Base-by-base conservation (phyloP, 2,113 vertebrate genomes). In the Etia nguti region DNA sequence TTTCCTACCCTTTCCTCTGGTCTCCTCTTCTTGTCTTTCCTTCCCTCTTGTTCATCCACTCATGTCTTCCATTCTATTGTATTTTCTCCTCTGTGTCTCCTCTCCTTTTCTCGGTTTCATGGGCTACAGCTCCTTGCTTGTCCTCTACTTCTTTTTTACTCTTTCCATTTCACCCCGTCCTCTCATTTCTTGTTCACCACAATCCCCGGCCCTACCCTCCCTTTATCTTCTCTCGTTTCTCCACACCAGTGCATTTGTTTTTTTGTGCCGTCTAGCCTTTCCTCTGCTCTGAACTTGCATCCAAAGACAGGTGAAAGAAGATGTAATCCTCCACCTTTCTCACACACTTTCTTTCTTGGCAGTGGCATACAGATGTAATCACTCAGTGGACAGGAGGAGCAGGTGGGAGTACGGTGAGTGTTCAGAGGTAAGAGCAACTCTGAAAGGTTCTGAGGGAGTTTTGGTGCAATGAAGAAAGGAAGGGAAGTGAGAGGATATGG, bases 351-450 rank as follows among this genome's bases (percentile, higher is more conserved):
- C 84, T 59, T 60, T 38, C 56, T 38, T 54, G 54, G 60, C 79
- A 11, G 4, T 62, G 29, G 85, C 90, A 93, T 89, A 87, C 88
- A 91, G 80, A 93, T 92, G 87, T 86, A 92, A 93, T 93, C 89
- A 86, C 79, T 60, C 26, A 6, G 62, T 57, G 86, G 89, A 92
- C 82, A 85, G 82, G 57, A 85, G 81, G 62, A 82, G 82, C 60
- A 89, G 85, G 84, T 62, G 89, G 87, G 86, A 85, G 82, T 55
- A 68, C 16, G 52, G 82, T 10, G 7, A 36, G 70, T 34, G 50
- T 52, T 65, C 52, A 3, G 70, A 81, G 59, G 88, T 85, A 59
- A 85, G 73, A 86, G 83, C 16, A 77, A 62, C 91, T 85, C 56
- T 2, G 20, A 81, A 62, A 85, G 82, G 8, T 80, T 90, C 68